Evolutionary conservation across 2,888 invertebrate species (phyloP), one percentile per base, ranked within the genome.

Genomic region (Sinopyrophorus schimmeli): DNA sequence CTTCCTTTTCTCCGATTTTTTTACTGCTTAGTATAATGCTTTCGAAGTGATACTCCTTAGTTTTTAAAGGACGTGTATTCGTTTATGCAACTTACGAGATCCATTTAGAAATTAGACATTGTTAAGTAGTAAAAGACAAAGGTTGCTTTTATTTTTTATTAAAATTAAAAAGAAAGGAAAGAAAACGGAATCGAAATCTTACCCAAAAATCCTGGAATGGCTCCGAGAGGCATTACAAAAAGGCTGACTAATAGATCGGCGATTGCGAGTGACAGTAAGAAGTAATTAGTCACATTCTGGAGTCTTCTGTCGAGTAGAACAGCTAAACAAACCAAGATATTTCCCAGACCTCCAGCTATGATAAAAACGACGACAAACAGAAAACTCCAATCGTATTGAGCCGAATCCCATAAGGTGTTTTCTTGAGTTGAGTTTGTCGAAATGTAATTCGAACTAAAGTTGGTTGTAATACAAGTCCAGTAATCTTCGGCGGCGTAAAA

Each of bases 231-330:
- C 96, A 97, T 97, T 44, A 96, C 96, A 67, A 95, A 88, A 54
- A 93, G 75, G 66, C 92, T 93, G 68, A 96, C 95, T 54, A 96
- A 79, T 47, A 96, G 78, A 76, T 97, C 96, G 39, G 96, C 95
- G 41, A 95, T 87, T 28, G 95, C 94, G 70, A 97, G 75, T 12
- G 95, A 95, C 63, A 95, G 79, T 54, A 96, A 80, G 73, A 96
- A 96, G 76, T 95, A 95, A 76, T 96, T 97, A 55, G 96, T 96
- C 57, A 93, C 91, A 74, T 93, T 96, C 75, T 96, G 95, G 53
- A 96, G 76, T 63, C 89, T 81, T 53, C 89, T 84, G 76, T 97
- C 96, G 67, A 92, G 77, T 53, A 87, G 87, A 61, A 97, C 92
- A 1, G 96, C 95, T 65, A 96, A 77, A 73, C 95, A 95, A 61